A percentile compares a stretch with the other conserved stretches of the same genome.
phyloP scores from a whole-genome alignment of 1,140 invertebrate genomes.

The Ceratitis capitata region DNA sequence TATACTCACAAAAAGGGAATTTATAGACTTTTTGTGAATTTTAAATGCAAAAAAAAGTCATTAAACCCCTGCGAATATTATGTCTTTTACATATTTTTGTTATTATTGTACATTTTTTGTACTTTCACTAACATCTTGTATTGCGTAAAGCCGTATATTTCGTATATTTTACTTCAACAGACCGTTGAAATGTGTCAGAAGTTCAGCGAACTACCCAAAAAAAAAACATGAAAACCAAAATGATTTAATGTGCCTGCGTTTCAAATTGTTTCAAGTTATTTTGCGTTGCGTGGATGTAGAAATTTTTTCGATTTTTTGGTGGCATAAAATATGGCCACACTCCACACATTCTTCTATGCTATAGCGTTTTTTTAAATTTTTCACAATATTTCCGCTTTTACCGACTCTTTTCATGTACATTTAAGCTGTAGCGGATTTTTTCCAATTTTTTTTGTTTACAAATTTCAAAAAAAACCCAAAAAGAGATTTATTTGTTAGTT shows the following conservation, averaged over 20 bases:
- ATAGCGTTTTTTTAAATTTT: neutral
- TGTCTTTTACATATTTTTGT: no score
- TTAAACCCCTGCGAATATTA: no score
- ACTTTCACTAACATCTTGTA: no score
- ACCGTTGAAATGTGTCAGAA: neutral
- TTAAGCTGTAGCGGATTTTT: neutral
- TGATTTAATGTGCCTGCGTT: constrained; percentile 15
- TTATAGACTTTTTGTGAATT: no score
- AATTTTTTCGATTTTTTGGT: neutral
- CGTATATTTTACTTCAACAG: neutral
- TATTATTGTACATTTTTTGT: no score
- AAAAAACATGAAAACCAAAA: neutral
- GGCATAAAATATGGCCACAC: constrained; percentile 1
- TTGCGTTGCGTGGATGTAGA: neutral
- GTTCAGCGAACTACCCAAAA: no score
- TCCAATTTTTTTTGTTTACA: no score
- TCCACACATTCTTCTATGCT: neutral
- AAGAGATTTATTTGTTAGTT: constrained; percentile 29
- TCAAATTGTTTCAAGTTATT: constrained; percentile 35
- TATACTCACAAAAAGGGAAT: neutral
- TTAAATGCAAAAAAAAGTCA: neutral
- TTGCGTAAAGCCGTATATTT: no score
- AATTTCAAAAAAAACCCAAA: neutral
- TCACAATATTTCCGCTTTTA: neutral
- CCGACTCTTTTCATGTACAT: neutral